Evolutionary conservation across 2,797 vertebrate species (phyloP), one percentile per base, ranked within the genome.

Genomic region (Chaetophractus vellerosus): DNA sequence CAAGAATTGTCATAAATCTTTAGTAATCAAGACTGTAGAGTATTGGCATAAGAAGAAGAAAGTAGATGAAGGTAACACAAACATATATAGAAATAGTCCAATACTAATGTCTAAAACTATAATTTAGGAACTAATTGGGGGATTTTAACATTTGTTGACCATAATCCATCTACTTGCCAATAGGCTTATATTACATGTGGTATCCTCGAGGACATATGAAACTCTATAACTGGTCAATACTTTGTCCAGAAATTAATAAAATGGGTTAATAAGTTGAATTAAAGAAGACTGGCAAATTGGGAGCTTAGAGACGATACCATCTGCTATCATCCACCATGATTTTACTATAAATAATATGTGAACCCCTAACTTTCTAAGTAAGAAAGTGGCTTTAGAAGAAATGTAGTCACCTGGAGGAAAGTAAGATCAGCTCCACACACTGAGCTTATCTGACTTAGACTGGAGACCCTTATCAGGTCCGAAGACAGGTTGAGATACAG

Each of bases 231-330:
- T 61, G n/a, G 28, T 50, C n/a, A 41, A 57, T 26, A 36, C 15
- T 3, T 33, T 64, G 1, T 8, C 6, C 31, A 19, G 38, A 91
- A 55, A 61, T 61, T 41, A 2, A n/a, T 31, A 38, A 16, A 24
- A 9, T 9, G 16, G 52, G 6, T 28, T 7, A 5, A 10, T 15
- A 24, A 6, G 1, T 2, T 11, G 11, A 38, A 3, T 41, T 33
- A 26, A 1, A 15, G 16, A 4, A 2, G 6, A 7, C 5, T 2
- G 15, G 19, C 5, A 15, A 14, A 1, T 2, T 78, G 63, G n/a
- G 4, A 15, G 10, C 2, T n/a, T 16, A 19, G 9, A 63, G 6
- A 14, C 9, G 0, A 26, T 28, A 10, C 16, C 11, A 21, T 9
- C 11, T 33, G 21, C 23, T 52, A 3, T 61, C 14, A 68, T 5